Evolutionary conservation across 2,888 invertebrate genomes (phyloP), one percentile per base, ranked within the genome.

Genomic region (Schizotus pectinicornis): DNA sequence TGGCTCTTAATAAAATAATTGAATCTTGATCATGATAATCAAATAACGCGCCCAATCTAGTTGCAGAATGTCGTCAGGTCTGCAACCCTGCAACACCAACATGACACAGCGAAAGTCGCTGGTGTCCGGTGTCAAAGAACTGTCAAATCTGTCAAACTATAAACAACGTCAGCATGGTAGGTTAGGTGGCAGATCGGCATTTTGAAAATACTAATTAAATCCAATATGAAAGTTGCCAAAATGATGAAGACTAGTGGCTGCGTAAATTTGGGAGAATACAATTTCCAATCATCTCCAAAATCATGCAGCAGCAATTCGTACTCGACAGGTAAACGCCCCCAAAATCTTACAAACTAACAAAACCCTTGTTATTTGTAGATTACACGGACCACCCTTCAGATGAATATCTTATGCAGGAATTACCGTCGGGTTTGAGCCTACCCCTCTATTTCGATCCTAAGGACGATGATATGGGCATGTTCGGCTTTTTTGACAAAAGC

Each of bases 371-470:
- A 33, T 59, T 68, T 70, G 39, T 58, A 75, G 76, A 76, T 65
- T 74, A 66, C 56, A 67, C 74, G 38, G 77, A 78, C 57, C 56
- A 71, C 31, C 70, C 70, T 9, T 73, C 75, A 6, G 77, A 78
- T 56, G 79, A 79, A 61, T 78, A 79, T 62, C 78, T 79, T 53
- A 62, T 79, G 31, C 74, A 78, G 53, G 77, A 78, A 57, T 56
- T 79, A 32, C 77, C 78, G 22, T 70, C 74, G 6, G 76, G 75
- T 59, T 67, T 79, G 55, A 77, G 78, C 63, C 78, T 79, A 50
- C 79, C 79, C 0, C 60, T 77, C 12, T 61, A 78, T n/a, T 62
- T 79, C 35, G 77, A 79, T 56, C 69, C 73, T 11, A 71, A 74
- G 7, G 75, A 77, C 51, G 77, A 77, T 64, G 75, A 77, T 55